Base-by-base conservation (phyloP, 2,113 vertebrate species). In the Lepisosteus oculatus region DNA sequence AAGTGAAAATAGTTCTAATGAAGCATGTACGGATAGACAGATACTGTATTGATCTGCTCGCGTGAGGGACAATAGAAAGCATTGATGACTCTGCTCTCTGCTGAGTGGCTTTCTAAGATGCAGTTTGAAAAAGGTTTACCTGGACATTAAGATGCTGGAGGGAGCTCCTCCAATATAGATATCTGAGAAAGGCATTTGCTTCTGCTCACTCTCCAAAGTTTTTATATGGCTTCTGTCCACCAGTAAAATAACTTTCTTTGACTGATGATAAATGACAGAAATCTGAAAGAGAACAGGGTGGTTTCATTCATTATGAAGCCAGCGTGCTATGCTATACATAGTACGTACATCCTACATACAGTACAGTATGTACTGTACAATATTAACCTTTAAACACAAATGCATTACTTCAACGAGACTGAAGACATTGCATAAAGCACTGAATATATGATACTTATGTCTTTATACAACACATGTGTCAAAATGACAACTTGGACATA, bases 221-320 rank as follows among this genome's bases (percentile, higher is more conserved):
- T 95, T 99, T 63, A 99, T 89, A 55, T 95, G 95, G 69, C 90
- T 88, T 82, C 95, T 97, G 85, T 99, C 96, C 71, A 99, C 95
- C 64, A 99, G 88, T 67, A 99, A 88, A 82, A 99, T 98, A 70
- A 99, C 93, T 84, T 99, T 99, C 91, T 96, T 99, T 43, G 93
- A 95, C 78, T 97, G 95, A 85, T 99, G 97, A 80, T 99, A 99
- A 82, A 99, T 99, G 66, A 99, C 91, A 72, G 97, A 96, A 81
- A 99, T 94, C 97, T 99, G 81, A 65, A 65, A 84, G 76, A 83
- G 57, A 72, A 76, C 83, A 8, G 13, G 61, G 6, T 45, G 9
- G 9, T 51, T 51, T 51, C 1, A 51, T 51, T 51, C 9, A 29
- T 29, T 29, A 29, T 29, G 29, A 29, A 29, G 29, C 29, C 29